Conservation (phyloP, 1,140 invertebrate species). For the honey bee (Apis mellifera) region Amel_HAv3.1 CM009938.2:5135501-5136000, state of each 20-base stretch:
- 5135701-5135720: constrained; percentile 74
- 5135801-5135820: constrained; percentile 65
- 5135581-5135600: constrained; percentile 88
- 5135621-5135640: constrained; percentile 88
- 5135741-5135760: constrained; percentile 74
- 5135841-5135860: not conserved
- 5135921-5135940: not conserved
- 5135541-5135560: constrained; percentile 89
- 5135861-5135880: constrained; percentile 18
- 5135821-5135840: constrained; percentile 48
- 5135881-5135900: constrained; percentile 14
- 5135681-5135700: constrained; percentile 68
- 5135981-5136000: not conserved
- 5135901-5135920: constrained; percentile 18
- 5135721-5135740: constrained; percentile 76
- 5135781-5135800: constrained; percentile 78
- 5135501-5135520: constrained; percentile 73
- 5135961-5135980: not conserved
- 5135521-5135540: constrained; percentile 85
- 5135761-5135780: constrained; percentile 76
- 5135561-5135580: constrained; percentile 95
- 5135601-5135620: constrained; percentile 85
- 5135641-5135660: constrained; percentile 86
- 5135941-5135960: not conserved
- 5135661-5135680: constrained; percentile 73